Evolutionary conservation across 2,113 vertebrate genomes (phyloP), one percentile per base, ranked within the genome.

Genomic region (Serinus canaria): DNA sequence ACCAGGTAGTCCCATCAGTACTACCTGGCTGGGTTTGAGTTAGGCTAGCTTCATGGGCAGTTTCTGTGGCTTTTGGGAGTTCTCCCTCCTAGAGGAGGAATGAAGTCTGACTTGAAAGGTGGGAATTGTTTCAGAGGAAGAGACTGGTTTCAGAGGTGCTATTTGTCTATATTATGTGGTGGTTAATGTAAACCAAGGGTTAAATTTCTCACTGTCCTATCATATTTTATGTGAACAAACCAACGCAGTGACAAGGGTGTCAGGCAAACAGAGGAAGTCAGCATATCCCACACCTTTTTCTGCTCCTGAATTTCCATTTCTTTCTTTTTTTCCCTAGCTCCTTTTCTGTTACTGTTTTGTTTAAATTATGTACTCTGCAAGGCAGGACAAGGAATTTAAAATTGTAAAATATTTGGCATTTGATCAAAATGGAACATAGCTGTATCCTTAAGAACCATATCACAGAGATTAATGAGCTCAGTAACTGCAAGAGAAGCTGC

Each of bases 91-190:
- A 67, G 67, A 73, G 15, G 50, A 90, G 59, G 79, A 93, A 92
- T 92, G 79, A 83, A 93, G 95, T 58, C 55, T 39, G 47, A 77
- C 90, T 86, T 83, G 94, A 95, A 95, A 95, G 27, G 43, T 83
- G 25, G 47, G 53, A 43, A 56, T 46, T 66, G 25, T 90, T 84
- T 64, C 63, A 82, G 67, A 76, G 53, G 41, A 82, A 87, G 18
- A 56, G 80, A 37, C 13, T 73, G 10, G n/a, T 76, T 92, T 94
- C 28, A 70, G 55, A 33, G 64, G 27, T 76, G 43, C 46, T 17
- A 0, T 59, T 41, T 27, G 23, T 39, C 3, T 81, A 11, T 50
- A 16, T 59, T 70, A 9, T 62, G 17, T 4, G 1, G 15, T 46
- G 25, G 24, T 62, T 80, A 62, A 58, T 33, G 13, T 41, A 55